Percentiles rank a stretch among this genome's conserved stretches.
Conservation (phyloP, 2,888 invertebrate species). For the Hetaerina titia region DNA sequence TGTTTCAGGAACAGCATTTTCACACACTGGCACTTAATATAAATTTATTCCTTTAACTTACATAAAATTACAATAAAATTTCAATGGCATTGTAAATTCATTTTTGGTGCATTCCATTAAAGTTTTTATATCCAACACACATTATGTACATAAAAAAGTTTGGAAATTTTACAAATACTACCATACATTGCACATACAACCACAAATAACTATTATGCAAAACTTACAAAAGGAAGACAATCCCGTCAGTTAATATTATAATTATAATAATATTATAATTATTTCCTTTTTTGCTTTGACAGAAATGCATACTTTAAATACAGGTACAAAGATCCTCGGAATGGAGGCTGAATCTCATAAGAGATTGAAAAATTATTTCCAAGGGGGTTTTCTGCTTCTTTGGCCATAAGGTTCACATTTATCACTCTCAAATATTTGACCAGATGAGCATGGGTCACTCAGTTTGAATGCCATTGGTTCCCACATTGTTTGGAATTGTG, state of each 20-base stretch:
- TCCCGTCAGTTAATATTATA: not conserved
- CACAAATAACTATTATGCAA: not conserved
- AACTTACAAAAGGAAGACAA: slow-evolving; percentile 14
- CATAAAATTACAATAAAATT: too few species aligned
- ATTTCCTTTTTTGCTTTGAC: too few species aligned
- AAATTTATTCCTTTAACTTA: too few species aligned
- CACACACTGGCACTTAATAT: too few species aligned
- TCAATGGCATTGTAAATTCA: not conserved
- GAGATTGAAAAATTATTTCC: slow-evolving; percentile 19
- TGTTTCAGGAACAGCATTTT: too few species aligned
- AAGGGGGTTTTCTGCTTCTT: slow-evolving; percentile 56
- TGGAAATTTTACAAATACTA: not conserved
- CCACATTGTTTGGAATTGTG: not conserved
- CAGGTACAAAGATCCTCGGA: not conserved
- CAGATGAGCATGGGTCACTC: not conserved
- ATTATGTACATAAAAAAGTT: not conserved
- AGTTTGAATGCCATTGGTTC: not conserved
- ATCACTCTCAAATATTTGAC: not conserved
- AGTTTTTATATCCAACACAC: not conserved
- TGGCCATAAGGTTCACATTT: not conserved
- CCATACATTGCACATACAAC: not conserved
- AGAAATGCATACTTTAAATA: not conserved
- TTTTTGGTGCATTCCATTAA: not conserved
- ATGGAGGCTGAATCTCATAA: not conserved
- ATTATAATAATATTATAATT: not conserved